phyloP scores from a whole-genome alignment of 2,113 vertebrate species.

The Microcebus ravelobensis region DNA sequence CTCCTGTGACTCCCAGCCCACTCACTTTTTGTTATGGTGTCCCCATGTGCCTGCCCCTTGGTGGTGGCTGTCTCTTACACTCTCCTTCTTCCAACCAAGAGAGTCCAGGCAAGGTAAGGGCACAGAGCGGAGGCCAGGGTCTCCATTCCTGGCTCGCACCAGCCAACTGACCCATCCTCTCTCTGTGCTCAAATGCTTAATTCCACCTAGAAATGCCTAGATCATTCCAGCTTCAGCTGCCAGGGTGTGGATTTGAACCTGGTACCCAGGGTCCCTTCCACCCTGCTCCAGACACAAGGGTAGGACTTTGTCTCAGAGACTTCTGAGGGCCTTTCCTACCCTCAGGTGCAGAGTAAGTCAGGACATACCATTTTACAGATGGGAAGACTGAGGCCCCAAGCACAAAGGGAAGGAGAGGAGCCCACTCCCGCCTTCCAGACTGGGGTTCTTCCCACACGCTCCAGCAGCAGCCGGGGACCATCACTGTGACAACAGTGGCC shows the following conservation, averaged over 20 bases:
- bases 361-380: background rate
- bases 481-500: background rate
- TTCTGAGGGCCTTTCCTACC: background rate
- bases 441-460: background rate
- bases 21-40: background rate
- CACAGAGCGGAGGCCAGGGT: background rate
- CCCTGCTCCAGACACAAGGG: background rate
- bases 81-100: background rate
- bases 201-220: background rate
- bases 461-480: background rate
- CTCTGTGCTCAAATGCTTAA: background rate
- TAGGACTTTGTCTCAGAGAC: background rate
- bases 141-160: accelerated
- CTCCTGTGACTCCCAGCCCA: background rate
- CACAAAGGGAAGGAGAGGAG: background rate
- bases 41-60: accelerated
- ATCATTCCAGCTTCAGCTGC: background rate
- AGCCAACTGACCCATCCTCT: background rate
- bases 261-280: background rate
- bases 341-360: background rate
- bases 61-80: background rate
- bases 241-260: background rate
- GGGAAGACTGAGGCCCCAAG: background rate
- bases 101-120: background rate
- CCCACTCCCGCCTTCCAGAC: background rate